phyloP scores from a whole-genome alignment of 2,888 invertebrate genomes.

The Brassicogethes aeneus region DNA sequence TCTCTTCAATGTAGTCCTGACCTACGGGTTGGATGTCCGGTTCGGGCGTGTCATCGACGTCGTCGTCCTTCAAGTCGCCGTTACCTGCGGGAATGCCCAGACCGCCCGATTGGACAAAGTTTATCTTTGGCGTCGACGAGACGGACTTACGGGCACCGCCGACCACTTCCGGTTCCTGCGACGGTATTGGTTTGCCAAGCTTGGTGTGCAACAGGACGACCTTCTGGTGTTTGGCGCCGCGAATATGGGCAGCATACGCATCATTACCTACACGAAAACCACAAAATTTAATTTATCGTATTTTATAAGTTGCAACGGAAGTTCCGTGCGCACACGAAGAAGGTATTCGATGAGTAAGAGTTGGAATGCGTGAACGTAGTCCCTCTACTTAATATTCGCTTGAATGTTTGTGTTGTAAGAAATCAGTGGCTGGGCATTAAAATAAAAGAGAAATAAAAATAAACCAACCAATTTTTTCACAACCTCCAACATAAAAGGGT shows the following conservation, averaged over 20 bases:
- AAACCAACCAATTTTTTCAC: no score
- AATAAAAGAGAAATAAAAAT: no score
- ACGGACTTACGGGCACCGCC: conserved; percentile 45
- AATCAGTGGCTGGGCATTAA: no score
- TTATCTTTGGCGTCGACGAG: conserved; percentile 68
- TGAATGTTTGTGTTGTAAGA: no score
- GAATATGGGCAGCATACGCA: conserved; percentile 96
- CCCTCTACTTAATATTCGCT: no score
- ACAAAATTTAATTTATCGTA: no score
- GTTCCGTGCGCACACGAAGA: no score
- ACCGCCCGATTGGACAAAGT: conserved; percentile 72
- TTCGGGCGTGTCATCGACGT: conserved; percentile 48
- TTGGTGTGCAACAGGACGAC: conserved; percentile 94
- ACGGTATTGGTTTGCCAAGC: conserved; percentile 95
- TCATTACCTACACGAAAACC: conserved; percentile 69
- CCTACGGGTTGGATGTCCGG: conserved; percentile 89
- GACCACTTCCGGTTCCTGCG: conserved; percentile 87
- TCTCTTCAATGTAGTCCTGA: conserved; percentile 96
- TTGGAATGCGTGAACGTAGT: no score
- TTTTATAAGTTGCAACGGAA: no score
- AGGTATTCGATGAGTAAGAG: no score
- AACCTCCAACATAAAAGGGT: no score
- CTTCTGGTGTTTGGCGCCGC: conserved; percentile 97
- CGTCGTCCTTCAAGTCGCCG: conserved; percentile 43
- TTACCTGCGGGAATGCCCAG: conserved; percentile 49